Conservation (phyloP, 1,140 invertebrate genomes). For the Drosophila erecta region DNA sequence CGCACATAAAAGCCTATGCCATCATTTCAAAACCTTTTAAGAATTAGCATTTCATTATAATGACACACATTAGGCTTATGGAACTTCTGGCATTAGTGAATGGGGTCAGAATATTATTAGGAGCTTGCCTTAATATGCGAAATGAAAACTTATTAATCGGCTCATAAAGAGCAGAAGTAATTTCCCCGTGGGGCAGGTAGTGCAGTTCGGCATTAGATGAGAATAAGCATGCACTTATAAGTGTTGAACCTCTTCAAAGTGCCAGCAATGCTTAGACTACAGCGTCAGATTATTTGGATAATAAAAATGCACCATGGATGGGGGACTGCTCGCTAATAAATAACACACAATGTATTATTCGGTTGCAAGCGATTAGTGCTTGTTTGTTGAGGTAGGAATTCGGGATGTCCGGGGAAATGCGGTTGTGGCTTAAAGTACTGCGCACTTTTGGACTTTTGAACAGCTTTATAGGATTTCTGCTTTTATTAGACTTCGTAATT, state of each 20-base stretch:
- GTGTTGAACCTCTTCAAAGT: background rate
- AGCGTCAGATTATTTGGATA: constrained; percentile 7
- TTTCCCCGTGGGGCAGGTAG: constrained; percentile 15
- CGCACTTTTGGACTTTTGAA: background rate
- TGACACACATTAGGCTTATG: background rate
- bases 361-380: constrained; percentile 9
- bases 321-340: constrained; percentile 3
- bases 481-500: no score
- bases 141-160: background rate
- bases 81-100: background rate
- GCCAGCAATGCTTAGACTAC: background rate
- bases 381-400: constrained; percentile 23
- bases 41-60: background rate
- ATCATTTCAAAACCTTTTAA: background rate
- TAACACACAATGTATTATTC: background rate
- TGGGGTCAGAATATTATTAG: background rate
- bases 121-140: background rate
- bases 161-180: background rate
- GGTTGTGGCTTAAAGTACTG: background rate
- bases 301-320: background rate
- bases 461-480: background rate
- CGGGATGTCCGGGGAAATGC: background rate
- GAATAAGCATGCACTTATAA: background rate
- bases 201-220: constrained; percentile 1
- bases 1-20: background rate